Conservation (phyloP, 2,888 invertebrate genomes). For the Deroplatys truncata region DNA sequence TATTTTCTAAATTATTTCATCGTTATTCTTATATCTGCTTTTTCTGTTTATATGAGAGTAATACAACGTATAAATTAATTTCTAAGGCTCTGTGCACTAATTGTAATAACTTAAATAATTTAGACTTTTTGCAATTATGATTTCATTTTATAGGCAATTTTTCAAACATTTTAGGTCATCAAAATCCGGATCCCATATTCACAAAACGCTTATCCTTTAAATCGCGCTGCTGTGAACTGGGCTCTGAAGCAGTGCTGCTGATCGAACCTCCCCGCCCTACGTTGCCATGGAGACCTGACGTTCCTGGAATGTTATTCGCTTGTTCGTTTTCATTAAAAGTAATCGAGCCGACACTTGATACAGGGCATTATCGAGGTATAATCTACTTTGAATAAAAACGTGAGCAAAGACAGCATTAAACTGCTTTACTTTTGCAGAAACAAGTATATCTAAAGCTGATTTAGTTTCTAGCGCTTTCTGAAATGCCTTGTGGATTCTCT, state of each 20-base stretch:
- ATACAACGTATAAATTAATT: too few species aligned
- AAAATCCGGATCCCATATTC: too few species aligned
- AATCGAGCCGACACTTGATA: conserved; percentile 22
- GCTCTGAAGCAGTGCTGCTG: neutral
- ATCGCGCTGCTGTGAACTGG: neutral
- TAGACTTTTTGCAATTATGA: too few species aligned
- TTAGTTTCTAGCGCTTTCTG: neutral
- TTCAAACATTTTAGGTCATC: too few species aligned
- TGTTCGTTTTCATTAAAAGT: conserved; percentile 25
- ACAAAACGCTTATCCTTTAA: too few species aligned
- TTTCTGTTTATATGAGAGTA: too few species aligned
- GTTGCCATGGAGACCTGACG: conserved; percentile 14
- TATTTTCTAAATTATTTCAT: too few species aligned
- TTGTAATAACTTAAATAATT: too few species aligned
- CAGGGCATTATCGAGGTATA: conserved; percentile 1
- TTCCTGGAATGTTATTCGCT: conserved; percentile 21
- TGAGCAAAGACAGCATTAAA: neutral
- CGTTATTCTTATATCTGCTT: too few species aligned
- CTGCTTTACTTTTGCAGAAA: neutral
- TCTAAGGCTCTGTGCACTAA: too few species aligned
- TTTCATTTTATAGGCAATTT: too few species aligned
- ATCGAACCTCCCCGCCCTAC: neutral
- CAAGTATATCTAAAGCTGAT: neutral
- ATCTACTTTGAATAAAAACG: neutral
- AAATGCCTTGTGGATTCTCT: neutral